Conservation (phyloP, 2,113 vertebrate genomes). For the Pitta sordida region DNA sequence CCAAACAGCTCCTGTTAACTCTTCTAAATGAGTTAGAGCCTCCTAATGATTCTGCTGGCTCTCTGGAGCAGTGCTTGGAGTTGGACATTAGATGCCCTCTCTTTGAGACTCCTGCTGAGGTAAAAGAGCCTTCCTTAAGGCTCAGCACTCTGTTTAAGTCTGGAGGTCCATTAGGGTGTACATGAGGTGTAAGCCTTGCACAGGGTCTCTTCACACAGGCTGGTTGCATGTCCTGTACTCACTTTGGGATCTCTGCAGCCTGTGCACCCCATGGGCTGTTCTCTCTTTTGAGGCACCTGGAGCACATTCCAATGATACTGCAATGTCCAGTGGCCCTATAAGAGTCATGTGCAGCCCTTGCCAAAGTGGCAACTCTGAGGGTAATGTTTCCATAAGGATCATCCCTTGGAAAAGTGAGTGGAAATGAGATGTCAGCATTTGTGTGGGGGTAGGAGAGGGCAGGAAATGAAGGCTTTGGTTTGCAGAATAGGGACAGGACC, state of each 20-base stretch:
- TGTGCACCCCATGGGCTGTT: background rate
- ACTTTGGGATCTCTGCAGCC: background rate
- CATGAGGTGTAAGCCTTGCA: background rate
- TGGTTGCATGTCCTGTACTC: background rate
- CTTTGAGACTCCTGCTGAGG: background rate
- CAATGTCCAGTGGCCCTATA: fast-evolving
- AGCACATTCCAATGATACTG: background rate
- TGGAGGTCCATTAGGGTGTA: background rate
- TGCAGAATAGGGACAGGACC: background rate
- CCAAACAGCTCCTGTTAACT: slow-evolving; percentile 20
- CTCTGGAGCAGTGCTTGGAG: background rate
- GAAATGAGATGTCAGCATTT: background rate
- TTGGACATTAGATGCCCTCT: background rate
- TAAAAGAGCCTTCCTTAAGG: background rate
- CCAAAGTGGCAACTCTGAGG: background rate
- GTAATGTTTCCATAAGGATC: background rate
- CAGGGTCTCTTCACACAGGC: background rate
- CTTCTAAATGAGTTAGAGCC: background rate
- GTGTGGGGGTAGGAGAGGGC: background rate
- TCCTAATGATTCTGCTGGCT: background rate
- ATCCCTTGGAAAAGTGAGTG: background rate
- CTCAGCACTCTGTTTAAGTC: background rate
- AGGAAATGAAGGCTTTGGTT: background rate
- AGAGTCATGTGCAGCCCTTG: background rate
- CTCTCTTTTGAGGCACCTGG: background rate